A percentile compares a stretch with the other conserved stretches of the same genome.
Conservation (phyloP, 2,888 invertebrate genomes). For the Limnephilus marmoratus region DNA sequence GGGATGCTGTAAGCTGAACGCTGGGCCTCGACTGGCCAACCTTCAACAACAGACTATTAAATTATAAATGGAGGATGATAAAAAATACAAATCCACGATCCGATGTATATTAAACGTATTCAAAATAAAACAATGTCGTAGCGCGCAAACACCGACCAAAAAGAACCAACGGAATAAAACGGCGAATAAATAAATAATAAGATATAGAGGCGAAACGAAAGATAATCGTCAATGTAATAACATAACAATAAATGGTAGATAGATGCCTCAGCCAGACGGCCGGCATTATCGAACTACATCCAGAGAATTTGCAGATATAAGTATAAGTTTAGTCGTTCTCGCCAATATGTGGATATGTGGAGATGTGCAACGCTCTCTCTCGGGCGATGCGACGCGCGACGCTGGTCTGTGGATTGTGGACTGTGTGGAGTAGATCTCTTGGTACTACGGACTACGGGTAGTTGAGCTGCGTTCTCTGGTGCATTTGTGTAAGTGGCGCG, state of each 20-base stretch:
- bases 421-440: neutral
- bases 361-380: conserved; percentile 10
- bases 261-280: conserved; percentile 12
- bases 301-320: conserved; percentile 25
- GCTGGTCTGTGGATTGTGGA: neutral
- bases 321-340: neutral
- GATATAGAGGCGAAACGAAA: conserved; percentile 47
- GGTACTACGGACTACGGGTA: neutral
- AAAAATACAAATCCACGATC: conserved; percentile 53
- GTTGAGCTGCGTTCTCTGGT: neutral
- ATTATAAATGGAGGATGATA: conserved; percentile 56
- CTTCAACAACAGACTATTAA: conserved; percentile 53
- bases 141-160: conserved; percentile 50
- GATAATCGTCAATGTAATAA: conserved; percentile 56
- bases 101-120: conserved; percentile 51
- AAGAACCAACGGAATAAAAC: conserved; percentile 45
- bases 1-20: neutral
- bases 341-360: neutral
- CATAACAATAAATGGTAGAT: conserved; percentile 44
- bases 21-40: neutral
- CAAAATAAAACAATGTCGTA: conserved; percentile 55
- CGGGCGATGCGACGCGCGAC: neutral
- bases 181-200: conserved; percentile 54
- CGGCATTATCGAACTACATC: conserved; percentile 35
- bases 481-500: conserved; percentile 39